These are phyloP conservation scores for Sinella curviseta DNA, from an alignment of 1,140 invertebrate genomes.

Conservation along the genomic window DNA sequence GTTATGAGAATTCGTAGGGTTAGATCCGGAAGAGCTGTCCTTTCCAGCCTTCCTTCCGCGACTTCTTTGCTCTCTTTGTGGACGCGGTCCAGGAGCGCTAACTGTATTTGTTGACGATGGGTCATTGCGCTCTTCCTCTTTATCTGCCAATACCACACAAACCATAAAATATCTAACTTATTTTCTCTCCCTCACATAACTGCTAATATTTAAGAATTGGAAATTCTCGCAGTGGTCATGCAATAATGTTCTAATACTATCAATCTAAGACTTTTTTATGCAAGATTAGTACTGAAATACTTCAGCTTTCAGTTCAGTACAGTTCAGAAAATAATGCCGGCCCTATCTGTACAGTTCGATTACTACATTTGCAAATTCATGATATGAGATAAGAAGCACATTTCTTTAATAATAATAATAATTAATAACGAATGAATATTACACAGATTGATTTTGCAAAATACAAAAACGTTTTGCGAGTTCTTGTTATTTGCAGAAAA, in stretches of 20 bases:
- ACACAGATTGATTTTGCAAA: too few species aligned
- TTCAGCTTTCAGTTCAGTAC: not conserved
- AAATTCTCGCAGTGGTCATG: slow-evolving; percentile 8
- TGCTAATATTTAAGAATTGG: not conserved
- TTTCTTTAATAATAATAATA: too few species aligned
- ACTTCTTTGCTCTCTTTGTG: slow-evolving; percentile 38
- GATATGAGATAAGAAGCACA: too few species aligned
- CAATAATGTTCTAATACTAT: not conserved
- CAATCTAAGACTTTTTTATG: too few species aligned
- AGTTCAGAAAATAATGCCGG: too few species aligned
- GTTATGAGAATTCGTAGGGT: slow-evolving; percentile 39
- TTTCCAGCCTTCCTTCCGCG: slow-evolving; percentile 39
- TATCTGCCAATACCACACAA: slow-evolving; percentile 34
- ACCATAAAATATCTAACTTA: slow-evolving; percentile 15
- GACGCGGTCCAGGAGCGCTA: slow-evolving; percentile 22
- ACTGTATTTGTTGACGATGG: slow-evolving; percentile 24
- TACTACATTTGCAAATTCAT: too few species aligned
- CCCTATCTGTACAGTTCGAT: too few species aligned
- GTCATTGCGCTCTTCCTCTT: slow-evolving; percentile 35
- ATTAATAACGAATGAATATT: too few species aligned
- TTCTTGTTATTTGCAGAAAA: not conserved
- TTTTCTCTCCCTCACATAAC: not conserved
- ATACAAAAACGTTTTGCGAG: too few species aligned
- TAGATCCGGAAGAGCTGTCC: slow-evolving; percentile 27
- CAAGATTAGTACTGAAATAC: too few species aligned